Evolutionary conservation across 1,140 invertebrate genomes (phyloP).

Genomic region (Diploscapter pachys): DNA sequence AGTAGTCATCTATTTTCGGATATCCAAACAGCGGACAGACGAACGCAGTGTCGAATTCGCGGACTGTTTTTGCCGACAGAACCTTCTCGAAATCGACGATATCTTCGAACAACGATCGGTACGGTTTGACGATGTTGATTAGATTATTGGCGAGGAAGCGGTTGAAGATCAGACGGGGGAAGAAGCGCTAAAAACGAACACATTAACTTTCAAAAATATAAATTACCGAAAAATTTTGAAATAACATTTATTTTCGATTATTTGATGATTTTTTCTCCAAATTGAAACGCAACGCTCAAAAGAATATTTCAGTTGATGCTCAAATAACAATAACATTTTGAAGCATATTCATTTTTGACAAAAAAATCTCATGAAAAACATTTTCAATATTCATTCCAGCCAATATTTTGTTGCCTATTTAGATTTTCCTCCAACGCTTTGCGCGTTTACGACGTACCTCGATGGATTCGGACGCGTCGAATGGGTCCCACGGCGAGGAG

Average conservation of each 20-base stretch:
- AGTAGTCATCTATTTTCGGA: constrained; percentile 1
- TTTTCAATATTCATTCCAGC: background rate
- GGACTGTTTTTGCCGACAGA: constrained; percentile 29
- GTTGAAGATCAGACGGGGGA: constrained; percentile 36
- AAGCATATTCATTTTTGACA: too few relatives aligned
- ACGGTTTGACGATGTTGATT: constrained; percentile 38
- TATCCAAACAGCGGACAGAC: constrained; percentile 26
- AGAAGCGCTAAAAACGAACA: constrained; percentile 15
- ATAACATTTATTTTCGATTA: too few relatives aligned
- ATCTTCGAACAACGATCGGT: constrained; percentile 35
- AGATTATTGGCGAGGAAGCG: constrained; percentile 30
- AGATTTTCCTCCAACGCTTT: background rate
- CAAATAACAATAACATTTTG: too few relatives aligned
- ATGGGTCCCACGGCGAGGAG: constrained; percentile 38
- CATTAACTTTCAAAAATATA: too few relatives aligned
- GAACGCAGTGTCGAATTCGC: constrained; percentile 39
- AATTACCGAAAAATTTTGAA: too few relatives aligned
- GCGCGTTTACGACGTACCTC: background rate
- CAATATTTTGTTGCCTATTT: background rate
- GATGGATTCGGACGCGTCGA: constrained; percentile 26
- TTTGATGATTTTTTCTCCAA: too few relatives aligned
- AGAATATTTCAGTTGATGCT: too few relatives aligned
- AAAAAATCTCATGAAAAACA: background rate
- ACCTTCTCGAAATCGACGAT: constrained; percentile 36
- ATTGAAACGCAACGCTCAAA: too few relatives aligned